Percentiles rank a stretch among this genome's conserved stretches.
Evolutionary conservation across 2,888 invertebrate species (phyloP).

Genomic region (Monoplex corrugatus): DNA sequence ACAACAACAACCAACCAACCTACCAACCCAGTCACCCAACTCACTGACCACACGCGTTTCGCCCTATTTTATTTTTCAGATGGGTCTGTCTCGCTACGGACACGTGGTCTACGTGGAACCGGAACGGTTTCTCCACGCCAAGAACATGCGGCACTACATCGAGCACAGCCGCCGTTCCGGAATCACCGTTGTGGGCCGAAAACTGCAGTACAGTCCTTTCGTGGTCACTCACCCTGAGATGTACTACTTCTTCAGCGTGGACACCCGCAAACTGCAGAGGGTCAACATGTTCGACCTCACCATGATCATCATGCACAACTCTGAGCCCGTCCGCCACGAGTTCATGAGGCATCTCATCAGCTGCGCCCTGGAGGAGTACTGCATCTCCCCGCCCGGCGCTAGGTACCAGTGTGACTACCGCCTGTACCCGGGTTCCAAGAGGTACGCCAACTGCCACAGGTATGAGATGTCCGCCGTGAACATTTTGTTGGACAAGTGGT

Average conservation of each 20-base stretch:
- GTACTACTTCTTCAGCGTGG: slow-evolving; percentile 76
- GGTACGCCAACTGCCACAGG: slow-evolving; percentile 76
- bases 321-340: slow-evolving; percentile 65
- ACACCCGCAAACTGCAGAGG: slow-evolving; percentile 67
- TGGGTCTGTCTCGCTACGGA: slow-evolving; percentile 75
- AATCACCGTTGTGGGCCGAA: slow-evolving; percentile 67
- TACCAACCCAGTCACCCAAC: no score
- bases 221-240: slow-evolving; percentile 76
- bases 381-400: slow-evolving; percentile 76
- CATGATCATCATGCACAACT: slow-evolving; percentile 77
- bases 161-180: slow-evolving; percentile 71
- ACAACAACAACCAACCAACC: no score
- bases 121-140: slow-evolving; percentile 58
- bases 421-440: slow-evolving; percentile 58
- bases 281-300: slow-evolving; percentile 71
- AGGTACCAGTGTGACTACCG: slow-evolving; percentile 66
- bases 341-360: slow-evolving; percentile 77
- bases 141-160: slow-evolving; percentile 67
- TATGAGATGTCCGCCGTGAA: slow-evolving; percentile 81
- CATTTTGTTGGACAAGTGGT: slow-evolving; percentile 78
- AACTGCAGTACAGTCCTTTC: slow-evolving; percentile 66
- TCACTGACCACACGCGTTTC: no score
- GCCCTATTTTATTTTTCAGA: slow-evolving; percentile 72
- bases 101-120: slow-evolving; percentile 79
- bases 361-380: slow-evolving; percentile 78